Percentiles rank a stretch among this genome's conserved stretches.
phyloP scores from a whole-genome alignment of 2,113 vertebrate genomes.

The Zosterops pallidus region DNA sequence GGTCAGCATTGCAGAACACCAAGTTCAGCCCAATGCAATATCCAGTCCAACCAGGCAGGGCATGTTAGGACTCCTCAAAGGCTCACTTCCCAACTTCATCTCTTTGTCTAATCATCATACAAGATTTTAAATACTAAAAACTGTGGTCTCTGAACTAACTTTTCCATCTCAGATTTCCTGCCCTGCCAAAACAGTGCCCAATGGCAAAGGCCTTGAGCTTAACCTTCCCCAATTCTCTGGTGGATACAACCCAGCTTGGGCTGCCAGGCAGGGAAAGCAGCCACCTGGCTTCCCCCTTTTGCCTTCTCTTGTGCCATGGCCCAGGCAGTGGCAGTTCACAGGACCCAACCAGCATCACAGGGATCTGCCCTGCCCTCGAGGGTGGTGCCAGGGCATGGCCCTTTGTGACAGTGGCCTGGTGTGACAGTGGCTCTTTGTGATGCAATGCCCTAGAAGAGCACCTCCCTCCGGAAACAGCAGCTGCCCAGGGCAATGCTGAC shows the following conservation, averaged over 20 bases:
- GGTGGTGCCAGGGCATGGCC: too few relatives aligned
- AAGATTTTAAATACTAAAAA: background rate
- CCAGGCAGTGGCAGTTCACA: background rate
- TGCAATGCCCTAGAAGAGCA: background rate
- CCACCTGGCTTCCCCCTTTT: rapidly evolving
- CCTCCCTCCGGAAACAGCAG: background rate
- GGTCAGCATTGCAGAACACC: background rate
- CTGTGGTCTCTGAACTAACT: background rate
- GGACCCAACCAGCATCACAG: background rate
- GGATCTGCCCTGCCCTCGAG: background rate
- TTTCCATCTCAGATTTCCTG: background rate
- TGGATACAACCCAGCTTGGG: background rate
- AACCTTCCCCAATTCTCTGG: background rate
- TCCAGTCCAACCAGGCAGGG: background rate
- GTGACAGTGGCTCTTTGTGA: background rate
- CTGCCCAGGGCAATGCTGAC: background rate
- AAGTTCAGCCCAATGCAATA: background rate
- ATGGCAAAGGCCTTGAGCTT: background rate
- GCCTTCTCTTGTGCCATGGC: background rate
- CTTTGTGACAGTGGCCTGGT: background rate
- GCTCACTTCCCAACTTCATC: background rate
- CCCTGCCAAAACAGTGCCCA: background rate
- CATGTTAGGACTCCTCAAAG: background rate
- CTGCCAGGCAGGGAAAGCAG: background rate
- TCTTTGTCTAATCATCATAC: background rate